Conservation (phyloP, 2,113 vertebrate species). For the Dipodomys spectabilis region DNA sequence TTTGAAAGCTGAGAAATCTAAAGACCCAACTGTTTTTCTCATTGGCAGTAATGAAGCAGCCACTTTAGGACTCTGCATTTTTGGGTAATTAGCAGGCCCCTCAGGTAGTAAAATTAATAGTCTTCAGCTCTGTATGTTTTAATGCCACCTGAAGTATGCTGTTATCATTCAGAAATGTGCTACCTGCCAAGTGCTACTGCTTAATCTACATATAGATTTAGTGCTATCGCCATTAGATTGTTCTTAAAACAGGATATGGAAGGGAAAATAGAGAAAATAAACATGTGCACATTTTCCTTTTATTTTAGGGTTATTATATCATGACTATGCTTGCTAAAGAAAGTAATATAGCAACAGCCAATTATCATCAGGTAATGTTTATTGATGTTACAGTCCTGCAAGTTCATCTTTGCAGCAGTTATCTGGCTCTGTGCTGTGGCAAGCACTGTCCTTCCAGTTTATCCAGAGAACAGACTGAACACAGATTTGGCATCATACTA, state of each 20-base stretch:
- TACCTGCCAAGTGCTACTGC: slow-evolving; percentile 18
- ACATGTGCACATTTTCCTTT: not conserved
- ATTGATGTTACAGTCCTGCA: not conserved
- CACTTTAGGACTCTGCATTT: slow-evolving; percentile 61
- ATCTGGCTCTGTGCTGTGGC: not conserved
- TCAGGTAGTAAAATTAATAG: slow-evolving; percentile 65
- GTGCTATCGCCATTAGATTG: not conserved
- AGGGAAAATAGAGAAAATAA: not conserved
- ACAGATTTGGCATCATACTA: not conserved
- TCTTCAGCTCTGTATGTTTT: slow-evolving; percentile 43
- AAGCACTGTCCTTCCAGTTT: not conserved
- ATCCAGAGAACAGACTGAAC: not conserved
- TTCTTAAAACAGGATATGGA: slow-evolving; percentile 4
- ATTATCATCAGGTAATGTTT: not conserved
- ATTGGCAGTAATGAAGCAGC: slow-evolving; percentile 36
- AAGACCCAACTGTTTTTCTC: slow-evolving; percentile 52
- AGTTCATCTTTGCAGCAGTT: not conserved
- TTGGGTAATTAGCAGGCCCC: slow-evolving; percentile 70
- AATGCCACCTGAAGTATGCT: slow-evolving; percentile 3
- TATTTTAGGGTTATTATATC: not conserved
- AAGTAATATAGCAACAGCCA: not conserved
- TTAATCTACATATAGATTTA: slow-evolving; percentile 42
- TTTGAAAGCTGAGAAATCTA: slow-evolving; percentile 63
- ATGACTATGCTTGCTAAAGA: not conserved
- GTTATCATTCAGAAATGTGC: slow-evolving; percentile 34